Evolutionary conservation across 2,888 invertebrate species (phyloP), one percentile per base, ranked within the genome.

Genomic region (Thymelicus acteon): DNA sequence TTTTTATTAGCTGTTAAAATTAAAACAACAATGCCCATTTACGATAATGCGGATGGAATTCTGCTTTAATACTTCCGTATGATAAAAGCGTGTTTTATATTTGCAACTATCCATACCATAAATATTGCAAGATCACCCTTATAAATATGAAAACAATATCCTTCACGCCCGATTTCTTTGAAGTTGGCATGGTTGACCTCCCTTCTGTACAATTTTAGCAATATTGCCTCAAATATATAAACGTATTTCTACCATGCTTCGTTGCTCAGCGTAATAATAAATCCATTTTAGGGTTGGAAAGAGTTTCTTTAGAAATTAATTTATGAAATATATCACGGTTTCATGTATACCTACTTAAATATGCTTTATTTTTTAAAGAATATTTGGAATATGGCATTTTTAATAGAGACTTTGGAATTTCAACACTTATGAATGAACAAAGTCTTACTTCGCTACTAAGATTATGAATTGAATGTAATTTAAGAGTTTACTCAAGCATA

Each of bases 141-240:
- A 67, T 60, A 66, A 66, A 60, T 60, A 60, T 24, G 67, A 37
- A 67, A 67, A 67, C 49, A 60, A 60, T 49, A 67, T 60, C 49
- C 60, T 39, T 60, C n/a, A 60, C 40, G 67, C 39, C 13, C 39
- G 49, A 67, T 67, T 60, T 39, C 60, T 7, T 24, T 40, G 19
- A 37, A 60, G 60, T 67, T 60, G 49, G 60, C 67, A 67, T 40
- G 60, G 47, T 49, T 24, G 49, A 52, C 48, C 60, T 60, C 57
- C 24, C 39, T 48, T 49, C 39, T n/a, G 40, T 48, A 60, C 40
- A 49, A 67, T 60, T 67, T 60, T 60, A 48, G 49, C 48, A 39
- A 52, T 58, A 58, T 58, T 58, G 39, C 58, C 8, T 39, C 37
- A 58, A 58, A 58, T 58, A 31, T 52, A 31, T 58, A 39, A 39